Evolutionary conservation across 2,113 vertebrate species (phyloP).

Genomic region (Atractosteus spatula): DNA sequence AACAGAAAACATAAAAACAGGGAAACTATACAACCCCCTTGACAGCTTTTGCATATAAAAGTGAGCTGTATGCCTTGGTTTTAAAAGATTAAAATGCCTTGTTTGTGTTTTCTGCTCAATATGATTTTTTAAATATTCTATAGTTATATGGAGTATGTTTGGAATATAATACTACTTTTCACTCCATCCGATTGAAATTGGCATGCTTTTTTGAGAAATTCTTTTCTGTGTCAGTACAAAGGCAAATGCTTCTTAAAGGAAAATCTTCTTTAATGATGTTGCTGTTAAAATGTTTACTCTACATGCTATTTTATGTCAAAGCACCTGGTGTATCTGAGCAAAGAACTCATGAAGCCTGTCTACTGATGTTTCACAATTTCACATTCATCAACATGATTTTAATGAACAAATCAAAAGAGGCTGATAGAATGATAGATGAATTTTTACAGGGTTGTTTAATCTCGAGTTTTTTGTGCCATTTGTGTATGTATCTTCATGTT

Average conservation of each 20-base stretch:
- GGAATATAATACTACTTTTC: constrained; percentile 56
- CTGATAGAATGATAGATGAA: neutral
- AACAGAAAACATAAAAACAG: constrained; percentile 28
- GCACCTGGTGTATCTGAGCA: constrained; percentile 12
- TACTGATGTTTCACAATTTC: constrained; percentile 6
- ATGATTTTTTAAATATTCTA: constrained; percentile 58
- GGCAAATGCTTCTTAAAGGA: constrained; percentile 26
- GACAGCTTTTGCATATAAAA: constrained; percentile 63
- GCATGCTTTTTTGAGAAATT: constrained; percentile 62
- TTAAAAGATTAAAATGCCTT: constrained; percentile 65
- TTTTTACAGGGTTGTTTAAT: neutral
- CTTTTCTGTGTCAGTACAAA: constrained; percentile 57
- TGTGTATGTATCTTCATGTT: neutral
- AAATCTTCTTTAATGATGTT: constrained; percentile 17
- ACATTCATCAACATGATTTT: neutral
- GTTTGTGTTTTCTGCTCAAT: constrained; percentile 58
- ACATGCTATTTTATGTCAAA: constrained; percentile 10
- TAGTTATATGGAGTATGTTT: constrained; percentile 57
- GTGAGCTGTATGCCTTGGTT: constrained; percentile 55
- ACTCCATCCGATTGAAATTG: constrained; percentile 56
- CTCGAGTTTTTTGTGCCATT: neutral
- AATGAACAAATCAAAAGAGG: constrained; percentile 8
- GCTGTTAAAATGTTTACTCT: constrained; percentile 12
- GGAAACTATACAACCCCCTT: constrained; percentile 47
- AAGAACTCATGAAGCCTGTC: constrained; percentile 5